phyloP scores from a whole-genome alignment of 2,797 vertebrate species.

The Pseudopleuronectes americanus region DNA sequence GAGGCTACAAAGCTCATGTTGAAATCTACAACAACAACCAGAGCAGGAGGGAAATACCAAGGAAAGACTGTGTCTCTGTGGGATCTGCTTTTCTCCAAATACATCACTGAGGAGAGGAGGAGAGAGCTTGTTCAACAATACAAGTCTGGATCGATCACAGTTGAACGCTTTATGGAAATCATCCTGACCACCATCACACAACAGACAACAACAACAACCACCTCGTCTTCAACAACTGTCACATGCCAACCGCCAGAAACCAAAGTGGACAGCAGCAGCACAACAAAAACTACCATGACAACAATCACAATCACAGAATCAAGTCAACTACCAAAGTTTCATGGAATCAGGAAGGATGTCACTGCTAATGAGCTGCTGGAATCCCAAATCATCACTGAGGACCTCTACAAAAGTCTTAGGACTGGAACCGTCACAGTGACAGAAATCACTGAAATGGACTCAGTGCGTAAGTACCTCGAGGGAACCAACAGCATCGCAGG shows the following conservation, averaged over 20 bases:
- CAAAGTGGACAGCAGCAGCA: not conserved
- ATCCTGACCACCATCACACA: constrained; percentile 62
- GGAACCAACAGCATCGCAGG: constrained; percentile 83
- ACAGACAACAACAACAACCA: constrained; percentile 56
- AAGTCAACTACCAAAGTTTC: constrained; percentile 47
- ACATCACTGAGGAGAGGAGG: constrained; percentile 81
- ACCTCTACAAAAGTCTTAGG: constrained; percentile 60
- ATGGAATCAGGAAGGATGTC: constrained; percentile 67
- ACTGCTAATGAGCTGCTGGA: constrained; percentile 73
- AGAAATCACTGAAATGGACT: constrained; percentile 75
- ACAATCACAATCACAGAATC: constrained; percentile 49
- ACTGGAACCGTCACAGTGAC: constrained; percentile 73
- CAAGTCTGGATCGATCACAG: constrained; percentile 70
- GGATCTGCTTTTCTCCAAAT: constrained; percentile 88
- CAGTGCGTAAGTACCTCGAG: constrained; percentile 71
- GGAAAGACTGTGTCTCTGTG: constrained; percentile 78
- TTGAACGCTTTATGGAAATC: constrained; percentile 75
- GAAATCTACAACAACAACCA: too few species aligned
- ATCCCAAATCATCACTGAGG: constrained; percentile 64
- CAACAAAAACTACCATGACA: constrained; percentile 9
- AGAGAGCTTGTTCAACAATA: constrained; percentile 82
- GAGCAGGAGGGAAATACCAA: too few species aligned
- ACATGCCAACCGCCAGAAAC: constrained; percentile 3
- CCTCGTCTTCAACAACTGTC: constrained; percentile 42
- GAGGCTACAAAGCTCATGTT: constrained; percentile 62